These are phyloP conservation scores for Oryzias woworae DNA, from an alignment of 2,113 vertebrate genomes.

Conservation along the genomic window DNA sequence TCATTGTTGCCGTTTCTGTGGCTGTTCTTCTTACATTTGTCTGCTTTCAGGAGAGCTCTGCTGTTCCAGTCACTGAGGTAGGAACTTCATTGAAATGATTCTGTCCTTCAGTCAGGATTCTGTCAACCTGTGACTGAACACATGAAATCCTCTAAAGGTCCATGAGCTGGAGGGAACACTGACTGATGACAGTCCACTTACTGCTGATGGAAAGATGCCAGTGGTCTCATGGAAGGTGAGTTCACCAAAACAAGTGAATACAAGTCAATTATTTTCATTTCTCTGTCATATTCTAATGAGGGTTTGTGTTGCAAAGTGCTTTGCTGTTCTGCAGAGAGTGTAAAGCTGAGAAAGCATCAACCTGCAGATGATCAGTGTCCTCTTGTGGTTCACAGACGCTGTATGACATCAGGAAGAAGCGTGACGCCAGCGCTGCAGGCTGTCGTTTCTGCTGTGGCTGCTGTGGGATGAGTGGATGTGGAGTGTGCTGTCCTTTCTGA, in stretches of 20 bases:
- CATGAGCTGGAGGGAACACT: not conserved
- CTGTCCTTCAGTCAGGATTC: not conserved
- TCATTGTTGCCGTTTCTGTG: slow-evolving; percentile 37
- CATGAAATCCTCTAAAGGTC: not conserved
- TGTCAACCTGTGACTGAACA: not conserved
- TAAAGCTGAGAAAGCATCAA: too few species aligned
- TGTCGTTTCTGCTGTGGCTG: slow-evolving; percentile 24
- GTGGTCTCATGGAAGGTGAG: not conserved
- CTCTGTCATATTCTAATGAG: not conserved
- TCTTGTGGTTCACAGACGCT: not conserved
- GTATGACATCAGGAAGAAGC: not conserved
- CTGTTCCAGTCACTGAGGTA: slow-evolving; percentile 44
- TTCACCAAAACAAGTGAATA: too few species aligned
- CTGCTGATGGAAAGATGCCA: not conserved
- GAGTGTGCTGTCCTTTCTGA: slow-evolving; percentile 18
- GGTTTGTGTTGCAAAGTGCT: too few species aligned
- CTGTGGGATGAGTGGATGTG: slow-evolving; percentile 9
- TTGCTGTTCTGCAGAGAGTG: too few species aligned
- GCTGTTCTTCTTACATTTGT: slow-evolving; percentile 38
- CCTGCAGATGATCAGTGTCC: too few species aligned
- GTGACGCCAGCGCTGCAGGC: not conserved
- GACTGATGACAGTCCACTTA: not conserved
- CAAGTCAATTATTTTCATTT: not conserved
- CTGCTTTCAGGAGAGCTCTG: slow-evolving; percentile 35
- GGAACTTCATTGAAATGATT: not conserved